Evolutionary conservation across 2,888 invertebrate species (phyloP).

Genomic region (Fragum fragum): DNA sequence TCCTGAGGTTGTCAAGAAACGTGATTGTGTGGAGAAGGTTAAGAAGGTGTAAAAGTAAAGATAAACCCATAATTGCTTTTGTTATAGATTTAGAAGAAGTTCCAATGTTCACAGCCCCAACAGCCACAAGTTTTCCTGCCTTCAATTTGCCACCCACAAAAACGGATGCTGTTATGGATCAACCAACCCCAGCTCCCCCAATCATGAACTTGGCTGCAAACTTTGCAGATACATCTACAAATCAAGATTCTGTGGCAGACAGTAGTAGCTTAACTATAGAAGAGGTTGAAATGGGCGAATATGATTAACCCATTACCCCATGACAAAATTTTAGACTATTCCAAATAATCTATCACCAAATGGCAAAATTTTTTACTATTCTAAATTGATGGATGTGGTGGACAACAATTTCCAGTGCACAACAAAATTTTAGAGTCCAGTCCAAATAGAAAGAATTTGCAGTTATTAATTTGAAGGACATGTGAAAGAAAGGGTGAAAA

Average conservation of each 20-base stretch:
- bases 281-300: slow-evolving; percentile 63
- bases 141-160: slow-evolving; percentile 8
- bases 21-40: too few relatives aligned
- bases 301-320: neutral
- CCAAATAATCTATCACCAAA: neutral
- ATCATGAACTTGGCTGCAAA: slow-evolving; percentile 41
- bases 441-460: too few relatives aligned
- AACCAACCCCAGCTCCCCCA: slow-evolving; percentile 13
- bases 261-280: slow-evolving; percentile 64
- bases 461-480: too few relatives aligned
- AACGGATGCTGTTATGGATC: slow-evolving; percentile 31
- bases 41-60: too few relatives aligned
- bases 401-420: neutral
- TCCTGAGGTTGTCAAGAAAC: too few relatives aligned
- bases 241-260: slow-evolving; percentile 41
- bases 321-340: neutral
- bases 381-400: neutral
- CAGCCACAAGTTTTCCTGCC: slow-evolving; percentile 18
- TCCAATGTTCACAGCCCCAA: slow-evolving; percentile 55
- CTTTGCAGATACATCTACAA: slow-evolving; percentile 48
- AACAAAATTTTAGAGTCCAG: too few relatives aligned
- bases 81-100: slow-evolving; percentile 62
- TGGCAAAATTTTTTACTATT: neutral
- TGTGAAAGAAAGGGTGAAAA: too few relatives aligned
- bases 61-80: too few relatives aligned